Percentiles rank a stretch among this genome's conserved stretches.
phyloP scores from a whole-genome alignment of 2,888 invertebrate species.

The Cheilosia vernalis region DNA sequence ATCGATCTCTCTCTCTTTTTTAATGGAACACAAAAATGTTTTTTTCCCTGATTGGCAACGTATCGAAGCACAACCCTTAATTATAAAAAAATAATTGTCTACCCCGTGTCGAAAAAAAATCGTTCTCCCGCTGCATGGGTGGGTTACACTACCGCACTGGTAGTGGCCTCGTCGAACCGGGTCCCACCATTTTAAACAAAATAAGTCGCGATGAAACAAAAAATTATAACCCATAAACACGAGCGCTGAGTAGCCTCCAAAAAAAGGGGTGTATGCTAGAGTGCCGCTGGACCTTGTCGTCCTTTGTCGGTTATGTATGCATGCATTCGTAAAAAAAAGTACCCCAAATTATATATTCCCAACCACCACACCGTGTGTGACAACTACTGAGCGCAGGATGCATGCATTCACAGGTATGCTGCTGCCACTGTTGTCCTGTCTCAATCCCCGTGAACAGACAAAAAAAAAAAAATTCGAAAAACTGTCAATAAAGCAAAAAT shows the following conservation, averaged over 20 bases:
- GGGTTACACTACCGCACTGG: conserved; percentile 21
- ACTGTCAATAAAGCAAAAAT: conserved; percentile 74
- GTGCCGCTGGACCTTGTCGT: conserved; percentile 9
- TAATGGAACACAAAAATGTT: conserved; percentile 54
- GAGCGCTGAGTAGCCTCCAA: conserved; percentile 23
- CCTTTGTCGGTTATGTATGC: conserved; percentile 42
- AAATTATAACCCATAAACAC: conserved; percentile 54
- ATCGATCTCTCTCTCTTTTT: conserved; percentile 62
- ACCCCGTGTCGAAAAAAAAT: conserved; percentile 41
- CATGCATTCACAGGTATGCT: conserved; percentile 48
- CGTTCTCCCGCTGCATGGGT: conserved; percentile 14
- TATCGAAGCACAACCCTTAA: conserved; percentile 73
- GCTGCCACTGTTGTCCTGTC: conserved; percentile 1
- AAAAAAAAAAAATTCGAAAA: conserved; percentile 29
- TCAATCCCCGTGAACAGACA: conserved; percentile 25
- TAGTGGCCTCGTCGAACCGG: conserved; percentile 18
- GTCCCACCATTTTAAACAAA: conserved; percentile 54
- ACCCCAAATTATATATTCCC: conserved; percentile 62
- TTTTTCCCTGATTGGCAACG: conserved; percentile 73
- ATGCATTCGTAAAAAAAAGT: conserved; percentile 52
- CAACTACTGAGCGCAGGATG: conserved; percentile 50
- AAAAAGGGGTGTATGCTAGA: conserved; percentile 66
- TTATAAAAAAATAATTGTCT: conserved; percentile 75
- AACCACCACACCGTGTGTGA: conserved; percentile 42
- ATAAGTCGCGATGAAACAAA: conserved; percentile 66